phyloP scores from a whole-genome alignment of 2,888 invertebrate species.

The Zaprionus lineosus region DNA sequence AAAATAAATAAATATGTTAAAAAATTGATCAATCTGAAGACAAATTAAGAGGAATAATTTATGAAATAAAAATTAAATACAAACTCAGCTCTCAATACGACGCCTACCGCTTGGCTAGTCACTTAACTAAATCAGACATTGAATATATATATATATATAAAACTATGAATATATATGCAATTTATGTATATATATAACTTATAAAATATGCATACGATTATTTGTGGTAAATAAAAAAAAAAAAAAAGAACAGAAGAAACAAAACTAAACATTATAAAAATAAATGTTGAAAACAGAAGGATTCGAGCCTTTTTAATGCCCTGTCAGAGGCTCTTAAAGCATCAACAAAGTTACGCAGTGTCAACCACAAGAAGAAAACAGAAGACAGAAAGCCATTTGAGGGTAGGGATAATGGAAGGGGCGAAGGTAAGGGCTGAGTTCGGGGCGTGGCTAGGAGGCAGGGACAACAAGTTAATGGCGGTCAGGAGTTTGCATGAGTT shows the following conservation, averaged over 20 bases:
- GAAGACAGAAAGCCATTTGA: background rate
- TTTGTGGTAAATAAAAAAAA: slow-evolving; percentile 69
- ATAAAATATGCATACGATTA: slow-evolving; percentile 63
- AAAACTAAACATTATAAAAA: slow-evolving; percentile 66
- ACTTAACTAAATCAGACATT: slow-evolving; percentile 44
- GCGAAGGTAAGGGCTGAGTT: no score
- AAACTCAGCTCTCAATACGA: slow-evolving; percentile 62
- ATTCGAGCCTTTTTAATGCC: background rate
- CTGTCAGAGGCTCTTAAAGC: background rate
- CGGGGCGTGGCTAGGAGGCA: no score
- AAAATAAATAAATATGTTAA: slow-evolving; percentile 11
- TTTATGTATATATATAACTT: slow-evolving; percentile 25
- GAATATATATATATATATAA: slow-evolving; percentile 30
- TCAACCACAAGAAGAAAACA: slow-evolving; percentile 36
- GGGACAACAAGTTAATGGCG: no score
- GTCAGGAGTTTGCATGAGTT: no score
- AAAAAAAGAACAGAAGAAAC: slow-evolving; percentile 12
- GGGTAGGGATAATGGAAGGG: slow-evolving; percentile 5
- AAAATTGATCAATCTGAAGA: slow-evolving; percentile 11
- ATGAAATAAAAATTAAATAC: slow-evolving; percentile 24
- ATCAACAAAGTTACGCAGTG: slow-evolving; percentile 20
- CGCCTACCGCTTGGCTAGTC: slow-evolving; percentile 73
- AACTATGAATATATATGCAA: slow-evolving; percentile 36
- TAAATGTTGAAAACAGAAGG: slow-evolving; percentile 73
- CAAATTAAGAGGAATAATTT: slow-evolving; percentile 24